These are phyloP conservation scores for Macrobrachium nipponense DNA, from an alignment of 1,140 invertebrate genomes.

Conservation along the genomic window DNA sequence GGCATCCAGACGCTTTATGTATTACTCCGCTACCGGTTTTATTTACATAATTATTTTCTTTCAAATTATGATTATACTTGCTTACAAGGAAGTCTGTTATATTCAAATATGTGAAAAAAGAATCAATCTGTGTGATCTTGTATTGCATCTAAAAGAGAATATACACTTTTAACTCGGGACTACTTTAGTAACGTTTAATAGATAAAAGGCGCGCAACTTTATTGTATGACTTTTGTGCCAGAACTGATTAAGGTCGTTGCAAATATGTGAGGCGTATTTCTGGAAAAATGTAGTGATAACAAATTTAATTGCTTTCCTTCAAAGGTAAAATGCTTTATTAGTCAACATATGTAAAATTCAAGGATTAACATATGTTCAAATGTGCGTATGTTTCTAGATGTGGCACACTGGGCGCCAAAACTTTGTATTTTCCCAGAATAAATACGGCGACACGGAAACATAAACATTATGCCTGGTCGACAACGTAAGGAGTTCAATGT, in stretches of 20 bases:
- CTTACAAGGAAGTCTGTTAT: no score
- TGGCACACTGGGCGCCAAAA: constrained; percentile 52
- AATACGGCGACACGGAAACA: not conserved
- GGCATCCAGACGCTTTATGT: not conserved
- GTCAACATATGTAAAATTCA: not conserved
- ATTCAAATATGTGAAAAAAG: not conserved
- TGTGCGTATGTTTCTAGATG: not conserved
- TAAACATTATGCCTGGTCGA: no score
- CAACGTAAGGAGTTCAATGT: no score
- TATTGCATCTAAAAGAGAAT: no score
- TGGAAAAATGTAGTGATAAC: no score
- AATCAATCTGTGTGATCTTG: not conserved
- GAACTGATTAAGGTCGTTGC: not conserved
- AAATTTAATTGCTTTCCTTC: no score
- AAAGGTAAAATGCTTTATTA: not conserved
- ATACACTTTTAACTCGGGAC: no score
- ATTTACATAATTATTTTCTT: not conserved
- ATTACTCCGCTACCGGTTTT: not conserved
- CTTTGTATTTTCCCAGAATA: constrained; percentile 19
- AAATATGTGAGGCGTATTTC: no score
- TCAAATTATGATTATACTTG: not conserved
- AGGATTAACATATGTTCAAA: not conserved
- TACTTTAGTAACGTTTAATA: no score
- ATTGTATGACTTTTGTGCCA: not conserved
- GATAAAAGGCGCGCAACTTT: not conserved